Percentiles rank a stretch among this genome's conserved stretches.
Evolutionary conservation across 2,113 vertebrate genomes (phyloP).

Genomic region (Eidolon helvum): DNA sequence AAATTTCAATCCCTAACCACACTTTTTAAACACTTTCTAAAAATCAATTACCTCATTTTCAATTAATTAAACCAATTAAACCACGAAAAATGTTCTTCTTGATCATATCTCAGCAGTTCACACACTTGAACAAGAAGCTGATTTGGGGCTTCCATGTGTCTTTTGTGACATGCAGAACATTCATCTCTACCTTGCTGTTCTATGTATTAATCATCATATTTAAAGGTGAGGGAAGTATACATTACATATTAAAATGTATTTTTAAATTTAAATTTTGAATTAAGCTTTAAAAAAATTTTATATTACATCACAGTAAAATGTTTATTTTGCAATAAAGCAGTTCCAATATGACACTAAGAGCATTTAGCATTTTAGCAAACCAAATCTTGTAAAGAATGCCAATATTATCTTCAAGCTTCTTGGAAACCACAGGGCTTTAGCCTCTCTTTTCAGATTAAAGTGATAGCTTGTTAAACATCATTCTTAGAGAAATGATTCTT

Average conservation of each 20-base stretch:
- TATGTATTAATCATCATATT: slow-evolving; percentile 37
- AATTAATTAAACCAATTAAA: slow-evolving; percentile 49
- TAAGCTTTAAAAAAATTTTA: slow-evolving; percentile 6
- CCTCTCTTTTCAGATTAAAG: not conserved
- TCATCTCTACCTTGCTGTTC: slow-evolving; percentile 42
- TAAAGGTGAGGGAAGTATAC: slow-evolving; percentile 52
- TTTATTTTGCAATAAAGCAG: not conserved
- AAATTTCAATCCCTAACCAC: not conserved
- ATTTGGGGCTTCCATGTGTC: not conserved
- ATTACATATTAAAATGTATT: not conserved
- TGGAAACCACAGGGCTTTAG: not conserved
- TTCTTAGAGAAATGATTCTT: not conserved
- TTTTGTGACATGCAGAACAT: slow-evolving; percentile 21
- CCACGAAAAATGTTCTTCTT: slow-evolving; percentile 45
- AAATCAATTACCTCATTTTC: slow-evolving; percentile 29
- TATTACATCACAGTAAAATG: not conserved
- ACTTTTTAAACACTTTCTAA: slow-evolving; percentile 38
- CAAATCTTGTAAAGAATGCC: not conserved
- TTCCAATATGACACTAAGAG: not conserved
- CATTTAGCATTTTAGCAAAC: not conserved
- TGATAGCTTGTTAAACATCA: not conserved
- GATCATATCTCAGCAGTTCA: slow-evolving; percentile 39
- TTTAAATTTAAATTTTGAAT: slow-evolving; percentile 56
- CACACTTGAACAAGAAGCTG: slow-evolving; percentile 15
- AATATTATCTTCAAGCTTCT: not conserved